Evolutionary conservation across 2,888 invertebrate genomes (phyloP).

Genomic region (Synergus gifuensis): DNA sequence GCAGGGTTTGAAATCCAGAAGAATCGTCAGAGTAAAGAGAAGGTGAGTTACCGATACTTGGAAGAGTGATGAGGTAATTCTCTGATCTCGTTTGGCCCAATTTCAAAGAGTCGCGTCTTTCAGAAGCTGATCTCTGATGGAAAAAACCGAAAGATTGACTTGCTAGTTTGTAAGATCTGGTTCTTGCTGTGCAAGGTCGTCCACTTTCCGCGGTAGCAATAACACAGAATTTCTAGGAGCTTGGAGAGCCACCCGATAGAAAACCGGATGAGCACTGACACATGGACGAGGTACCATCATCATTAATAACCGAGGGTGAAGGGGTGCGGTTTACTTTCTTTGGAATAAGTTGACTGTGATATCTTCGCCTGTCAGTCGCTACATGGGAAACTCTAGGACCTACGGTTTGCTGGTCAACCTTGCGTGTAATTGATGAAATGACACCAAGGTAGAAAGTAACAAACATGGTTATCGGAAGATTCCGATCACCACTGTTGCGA

Average conservation of each 20-base stretch:
- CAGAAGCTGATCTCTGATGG: conserved; percentile 3
- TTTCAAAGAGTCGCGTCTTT: background rate
- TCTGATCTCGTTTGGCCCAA: conserved; percentile 11
- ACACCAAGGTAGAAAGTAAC: conserved; percentile 54
- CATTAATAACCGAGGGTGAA: conserved; percentile 67
- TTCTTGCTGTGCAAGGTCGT: conserved; percentile 65
- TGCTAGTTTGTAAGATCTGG: conserved; percentile 43
- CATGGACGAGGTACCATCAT: conserved; percentile 57
- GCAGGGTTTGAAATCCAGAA: background rate
- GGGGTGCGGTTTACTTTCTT: conserved; percentile 62
- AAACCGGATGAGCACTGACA: conserved; percentile 68
- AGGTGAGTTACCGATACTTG: background rate
- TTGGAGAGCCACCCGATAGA: conserved; percentile 49
- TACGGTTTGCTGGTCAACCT: conserved; percentile 55
- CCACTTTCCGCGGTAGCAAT: conserved; percentile 60
- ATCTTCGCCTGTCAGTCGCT: conserved; percentile 51
- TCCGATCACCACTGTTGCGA: conserved; percentile 5
- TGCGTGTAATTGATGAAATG: conserved; percentile 65
- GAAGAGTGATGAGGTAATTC: background rate
- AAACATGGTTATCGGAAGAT: background rate
- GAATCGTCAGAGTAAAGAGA: background rate
- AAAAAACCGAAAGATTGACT: conserved; percentile 44
- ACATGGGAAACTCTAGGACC: background rate
- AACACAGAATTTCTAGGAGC: conserved; percentile 62
- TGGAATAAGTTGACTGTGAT: conserved; percentile 58